phyloP scores from a whole-genome alignment of 2,797 vertebrate species.

The Taeniopygia guttata region DNA sequence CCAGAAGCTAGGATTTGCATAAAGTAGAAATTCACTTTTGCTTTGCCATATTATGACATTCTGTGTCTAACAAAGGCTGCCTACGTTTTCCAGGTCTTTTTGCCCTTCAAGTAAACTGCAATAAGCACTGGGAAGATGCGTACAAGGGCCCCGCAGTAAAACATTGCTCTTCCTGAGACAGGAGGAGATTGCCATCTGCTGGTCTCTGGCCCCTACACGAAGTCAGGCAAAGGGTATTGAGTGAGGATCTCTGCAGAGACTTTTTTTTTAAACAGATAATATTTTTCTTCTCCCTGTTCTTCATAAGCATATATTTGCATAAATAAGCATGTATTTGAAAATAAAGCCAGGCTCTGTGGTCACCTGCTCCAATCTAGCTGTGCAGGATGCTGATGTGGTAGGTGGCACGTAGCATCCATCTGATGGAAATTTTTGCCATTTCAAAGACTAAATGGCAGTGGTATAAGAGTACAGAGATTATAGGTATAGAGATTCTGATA shows the following conservation, averaged over 20 bases:
- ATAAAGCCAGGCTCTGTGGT: background rate
- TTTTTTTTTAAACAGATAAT: background rate
- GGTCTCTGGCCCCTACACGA: background rate
- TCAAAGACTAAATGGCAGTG: background rate
- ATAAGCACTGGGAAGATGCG: slow-evolving; percentile 36
- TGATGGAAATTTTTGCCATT: background rate
- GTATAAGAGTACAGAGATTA: background rate
- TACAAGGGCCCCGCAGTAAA: background rate
- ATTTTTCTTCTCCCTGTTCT: background rate
- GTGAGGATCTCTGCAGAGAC: background rate
- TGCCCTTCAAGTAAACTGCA: slow-evolving; percentile 69
- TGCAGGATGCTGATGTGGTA: background rate
- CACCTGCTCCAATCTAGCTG: background rate
- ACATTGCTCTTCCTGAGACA: background rate
- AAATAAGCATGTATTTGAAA: background rate
- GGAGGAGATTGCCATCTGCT: slow-evolving; percentile 74
- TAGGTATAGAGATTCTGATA: background rate
- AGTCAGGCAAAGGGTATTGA: background rate
- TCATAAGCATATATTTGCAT: background rate
- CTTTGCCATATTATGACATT: slow-evolving; percentile 59
- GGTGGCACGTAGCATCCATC: background rate
- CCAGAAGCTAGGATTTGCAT: slow-evolving; percentile 53
- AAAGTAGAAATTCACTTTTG: slow-evolving; percentile 57
- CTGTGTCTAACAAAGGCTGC: slow-evolving; percentile 75
- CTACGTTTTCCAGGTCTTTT: slow-evolving; percentile 68